A percentile compares a stretch with the other conserved stretches of the same genome.
Conservation (phyloP, 2,113 vertebrate species). For the Mustelus asterias region DNA sequence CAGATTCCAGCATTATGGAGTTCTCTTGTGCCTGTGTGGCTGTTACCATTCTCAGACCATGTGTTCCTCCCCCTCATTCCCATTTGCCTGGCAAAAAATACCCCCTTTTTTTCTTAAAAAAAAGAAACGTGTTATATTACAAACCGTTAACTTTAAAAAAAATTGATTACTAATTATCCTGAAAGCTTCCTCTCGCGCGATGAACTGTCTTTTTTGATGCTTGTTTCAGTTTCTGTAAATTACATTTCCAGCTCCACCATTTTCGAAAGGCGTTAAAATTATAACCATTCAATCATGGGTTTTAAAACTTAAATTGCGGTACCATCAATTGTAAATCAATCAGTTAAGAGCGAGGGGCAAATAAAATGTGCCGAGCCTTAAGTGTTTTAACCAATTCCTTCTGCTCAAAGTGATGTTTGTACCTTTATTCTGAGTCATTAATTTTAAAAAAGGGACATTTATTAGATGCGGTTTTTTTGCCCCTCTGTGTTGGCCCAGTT, state of each 20-base stretch:
- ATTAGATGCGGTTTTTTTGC: background rate
- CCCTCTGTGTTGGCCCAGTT: background rate
- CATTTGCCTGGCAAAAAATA: background rate
- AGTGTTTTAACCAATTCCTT: background rate
- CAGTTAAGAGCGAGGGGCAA: background rate
- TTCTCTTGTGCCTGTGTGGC: background rate
- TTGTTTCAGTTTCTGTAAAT: background rate
- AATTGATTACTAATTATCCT: background rate
- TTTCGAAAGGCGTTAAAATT: background rate
- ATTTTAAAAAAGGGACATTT: too few relatives aligned
- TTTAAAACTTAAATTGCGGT: background rate
- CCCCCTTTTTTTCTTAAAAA: background rate
- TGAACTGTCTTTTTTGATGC: background rate
- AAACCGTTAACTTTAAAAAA: background rate
- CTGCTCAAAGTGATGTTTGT: background rate
- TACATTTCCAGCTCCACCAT: background rate
- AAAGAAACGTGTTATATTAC: background rate
- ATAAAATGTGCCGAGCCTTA: background rate
- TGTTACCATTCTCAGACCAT: slow-evolving; percentile 1
- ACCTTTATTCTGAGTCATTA: background rate
- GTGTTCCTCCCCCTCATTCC: background rate
- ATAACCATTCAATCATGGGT: background rate
- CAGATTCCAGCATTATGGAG: background rate
- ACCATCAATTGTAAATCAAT: background rate
- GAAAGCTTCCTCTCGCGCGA: background rate